phyloP scores from a whole-genome alignment of 2,888 invertebrate species.

The Pantelozetes paolii region DNA sequence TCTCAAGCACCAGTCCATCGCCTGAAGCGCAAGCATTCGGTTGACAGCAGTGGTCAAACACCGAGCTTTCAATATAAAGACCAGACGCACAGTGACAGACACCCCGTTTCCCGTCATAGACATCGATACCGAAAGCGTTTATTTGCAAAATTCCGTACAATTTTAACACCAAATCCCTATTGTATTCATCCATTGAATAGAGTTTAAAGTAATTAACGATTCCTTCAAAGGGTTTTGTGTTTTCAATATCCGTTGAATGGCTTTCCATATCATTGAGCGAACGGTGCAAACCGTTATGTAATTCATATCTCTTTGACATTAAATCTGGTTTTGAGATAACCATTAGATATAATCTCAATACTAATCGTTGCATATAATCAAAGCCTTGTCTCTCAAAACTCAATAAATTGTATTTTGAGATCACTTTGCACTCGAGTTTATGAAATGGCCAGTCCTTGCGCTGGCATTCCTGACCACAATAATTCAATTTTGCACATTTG shows the following conservation, averaged over 20 bases:
- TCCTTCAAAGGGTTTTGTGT: slow-evolving; percentile 31
- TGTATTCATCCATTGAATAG: slow-evolving; percentile 33
- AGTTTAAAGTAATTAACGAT: slow-evolving; percentile 41
- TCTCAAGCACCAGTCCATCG: slow-evolving; percentile 35
- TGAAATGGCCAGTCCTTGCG: slow-evolving; percentile 25
- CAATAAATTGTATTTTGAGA: slow-evolving; percentile 32
- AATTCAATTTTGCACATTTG: slow-evolving; percentile 39
- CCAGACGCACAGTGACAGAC: slow-evolving; percentile 37
- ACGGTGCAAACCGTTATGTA: slow-evolving; percentile 37
- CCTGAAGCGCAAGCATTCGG: slow-evolving; percentile 40
- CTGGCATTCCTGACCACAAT: slow-evolving; percentile 34
- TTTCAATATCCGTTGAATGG: slow-evolving; percentile 34
- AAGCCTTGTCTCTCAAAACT: slow-evolving; percentile 40
- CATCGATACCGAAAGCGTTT: slow-evolving; percentile 40
- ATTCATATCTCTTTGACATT: slow-evolving; percentile 9
- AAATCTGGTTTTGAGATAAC: slow-evolving; percentile 21
- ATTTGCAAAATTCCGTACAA: slow-evolving; percentile 39
- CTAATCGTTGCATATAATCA: slow-evolving; percentile 41
- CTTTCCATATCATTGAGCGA: slow-evolving; percentile 37
- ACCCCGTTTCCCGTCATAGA: slow-evolving; percentile 1
- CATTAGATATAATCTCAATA: slow-evolving; percentile 32
- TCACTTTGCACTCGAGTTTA: slow-evolving; percentile 34
- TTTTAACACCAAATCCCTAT: slow-evolving; percentile 30
- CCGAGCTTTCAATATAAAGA: slow-evolving; percentile 39
- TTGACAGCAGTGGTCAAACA: slow-evolving; percentile 39